A percentile compares a stretch with the other conserved stretches of the same genome.
Conservation (phyloP, 2,888 invertebrate species). For the Malthinus flaveolus region DNA sequence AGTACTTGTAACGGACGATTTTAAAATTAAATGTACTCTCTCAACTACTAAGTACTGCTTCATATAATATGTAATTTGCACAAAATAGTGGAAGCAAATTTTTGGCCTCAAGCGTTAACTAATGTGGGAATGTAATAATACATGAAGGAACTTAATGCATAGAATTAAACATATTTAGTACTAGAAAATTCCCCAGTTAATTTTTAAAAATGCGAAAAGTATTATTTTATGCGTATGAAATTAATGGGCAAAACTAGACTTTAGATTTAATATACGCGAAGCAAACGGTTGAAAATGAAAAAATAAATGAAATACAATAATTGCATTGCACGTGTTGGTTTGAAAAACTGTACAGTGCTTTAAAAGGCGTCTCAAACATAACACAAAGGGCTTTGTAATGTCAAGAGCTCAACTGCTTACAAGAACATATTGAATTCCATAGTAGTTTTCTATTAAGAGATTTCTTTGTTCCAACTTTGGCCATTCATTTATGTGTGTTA, state of each 20-base stretch:
- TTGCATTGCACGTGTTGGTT: constrained; percentile 14
- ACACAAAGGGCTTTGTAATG: constrained; percentile 27
- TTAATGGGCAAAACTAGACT: not conserved
- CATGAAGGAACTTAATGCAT: not conserved
- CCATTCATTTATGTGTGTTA: constrained; percentile 17
- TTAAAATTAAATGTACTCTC: no score
- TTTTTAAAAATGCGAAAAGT: not conserved
- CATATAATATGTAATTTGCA: not conserved
- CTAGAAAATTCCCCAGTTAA: not conserved
- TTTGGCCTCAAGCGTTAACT: not conserved
- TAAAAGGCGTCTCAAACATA: constrained; percentile 21
- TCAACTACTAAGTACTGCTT: not conserved
- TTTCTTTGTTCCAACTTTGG: constrained; percentile 22
- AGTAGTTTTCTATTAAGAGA: constrained; percentile 23
- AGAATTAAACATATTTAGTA: constrained; percentile 5
- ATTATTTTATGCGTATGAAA: not conserved
- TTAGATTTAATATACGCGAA: not conserved
- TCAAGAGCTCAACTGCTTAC: constrained; percentile 13
- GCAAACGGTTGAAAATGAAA: not conserved
- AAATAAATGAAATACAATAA: constrained; percentile 7
- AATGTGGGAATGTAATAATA: constrained; percentile 1
- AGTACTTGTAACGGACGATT: no score
- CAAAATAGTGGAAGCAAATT: constrained; percentile 2
- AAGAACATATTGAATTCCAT: constrained; percentile 25
- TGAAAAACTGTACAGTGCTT: constrained; percentile 6